Evolutionary conservation across 2,888 invertebrate genomes (phyloP), one percentile per base, ranked within the genome.

Genomic region (Lepidochitona cinerea): DNA sequence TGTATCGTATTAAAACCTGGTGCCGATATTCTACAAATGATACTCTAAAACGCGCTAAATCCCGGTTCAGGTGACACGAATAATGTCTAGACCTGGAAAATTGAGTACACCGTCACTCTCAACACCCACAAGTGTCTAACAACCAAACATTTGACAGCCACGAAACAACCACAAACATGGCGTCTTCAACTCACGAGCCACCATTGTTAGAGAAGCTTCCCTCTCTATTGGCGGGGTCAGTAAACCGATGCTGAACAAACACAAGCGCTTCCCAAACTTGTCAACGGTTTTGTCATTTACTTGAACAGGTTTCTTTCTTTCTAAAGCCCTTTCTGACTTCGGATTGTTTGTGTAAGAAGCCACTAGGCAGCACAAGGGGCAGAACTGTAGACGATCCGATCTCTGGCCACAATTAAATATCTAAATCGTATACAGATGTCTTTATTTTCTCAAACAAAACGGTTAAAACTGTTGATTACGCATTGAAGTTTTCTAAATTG

Each of bases 211-310:
- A 3, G 59, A 9, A 9, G 23, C 4, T 12, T 4, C 18, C 3
- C 29, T 12, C 59, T 1, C 14, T 2, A 29, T 59, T 59, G 59
- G 23, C 29, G 32, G 59, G 32, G 59, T 29, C 59, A 29, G 59
- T 59, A 59, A 59, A 59, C 59, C 1, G 14, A 59, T 14, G 12
- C 32, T 59, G 26, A 12, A 59, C 59, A 59, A 59, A 59, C 59
- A 59, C 14, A 14, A 4, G 59, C 29, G 23, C 59, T 29, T 14
- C 59, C 12, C 12, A 29, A 12, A 59, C 59, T 59, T 59, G 59
- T 59, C 59, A 59, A 59, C 59, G 59, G n/a, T 59, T 32, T 59
- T 59, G 59, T 59, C 59, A 59, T 59, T 23, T 59, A 14, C 26
- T 32, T 59, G 18, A 59, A 59, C 59, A 59, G 59, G 26, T 29